phyloP scores from a whole-genome alignment of 2,113 vertebrate species.

The Nibea coibor region DNA sequence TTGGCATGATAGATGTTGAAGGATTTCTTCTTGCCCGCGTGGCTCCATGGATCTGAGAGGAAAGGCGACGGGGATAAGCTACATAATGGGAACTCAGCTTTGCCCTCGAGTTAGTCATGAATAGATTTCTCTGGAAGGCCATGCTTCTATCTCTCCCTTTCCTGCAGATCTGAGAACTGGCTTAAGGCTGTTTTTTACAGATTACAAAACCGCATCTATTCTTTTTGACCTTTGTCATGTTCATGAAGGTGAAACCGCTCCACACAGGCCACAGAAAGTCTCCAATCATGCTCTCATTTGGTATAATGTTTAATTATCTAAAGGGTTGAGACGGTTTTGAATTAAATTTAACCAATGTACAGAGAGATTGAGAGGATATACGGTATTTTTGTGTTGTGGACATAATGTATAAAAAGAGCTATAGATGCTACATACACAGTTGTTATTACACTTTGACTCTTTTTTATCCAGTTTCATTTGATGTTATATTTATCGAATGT shows the following conservation, averaged over 20 bases:
- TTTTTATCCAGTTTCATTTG: conserved; percentile 71
- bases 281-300: conserved; percentile 13
- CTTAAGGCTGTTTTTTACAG: conserved; percentile 52
- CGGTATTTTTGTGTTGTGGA: conserved; percentile 63
- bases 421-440: conserved; percentile 39
- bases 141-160: conserved; percentile 55
- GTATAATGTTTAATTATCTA: conserved; percentile 1
- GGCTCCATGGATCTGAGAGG: conserved; percentile 41
- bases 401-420: conserved; percentile 55
- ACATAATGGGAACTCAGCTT: conserved; percentile 34
- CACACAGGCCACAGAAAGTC: conserved; percentile 14
- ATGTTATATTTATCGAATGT: conserved; percentile 70
- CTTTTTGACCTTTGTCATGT: conserved; percentile 30
- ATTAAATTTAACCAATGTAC: conserved; percentile 33
- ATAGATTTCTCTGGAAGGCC: conserved; percentile 32
- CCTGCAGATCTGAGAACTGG: conserved; percentile 49
- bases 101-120: conserved; percentile 1
- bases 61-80: conserved; percentile 28
- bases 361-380: conserved; percentile 22
- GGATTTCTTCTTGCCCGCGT: conserved; percentile 32
- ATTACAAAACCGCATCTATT: conserved; percentile 33
- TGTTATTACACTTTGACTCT: conserved; percentile 51
- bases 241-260: conserved; percentile 24
- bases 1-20: background rate
- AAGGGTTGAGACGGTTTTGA: conserved; percentile 1